Evolutionary conservation across 2,797 vertebrate genomes (phyloP).

Genomic region (Acestrorhynchus altus): DNA sequence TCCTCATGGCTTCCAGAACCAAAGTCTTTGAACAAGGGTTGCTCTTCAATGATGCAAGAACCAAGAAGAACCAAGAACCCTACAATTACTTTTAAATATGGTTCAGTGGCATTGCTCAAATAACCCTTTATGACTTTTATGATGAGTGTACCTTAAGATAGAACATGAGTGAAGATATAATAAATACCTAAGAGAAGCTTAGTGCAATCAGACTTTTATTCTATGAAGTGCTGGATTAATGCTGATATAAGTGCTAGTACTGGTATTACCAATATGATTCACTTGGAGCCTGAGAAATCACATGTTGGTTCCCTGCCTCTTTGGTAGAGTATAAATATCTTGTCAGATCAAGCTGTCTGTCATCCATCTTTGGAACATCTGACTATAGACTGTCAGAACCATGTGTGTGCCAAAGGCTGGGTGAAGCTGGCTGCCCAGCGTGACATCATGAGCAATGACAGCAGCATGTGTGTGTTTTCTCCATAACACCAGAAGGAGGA

Average conservation of each 20-base stretch:
- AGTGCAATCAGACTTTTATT: too few species aligned
- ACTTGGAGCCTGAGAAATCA: background rate
- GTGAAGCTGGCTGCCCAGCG: background rate
- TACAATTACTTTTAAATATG: too few species aligned
- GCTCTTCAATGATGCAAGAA: too few species aligned
- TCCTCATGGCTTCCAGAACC: background rate
- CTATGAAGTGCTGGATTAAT: background rate
- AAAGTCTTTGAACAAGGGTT: background rate
- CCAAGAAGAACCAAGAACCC: too few species aligned
- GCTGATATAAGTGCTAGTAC: background rate
- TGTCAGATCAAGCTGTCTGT: constrained; percentile 19
- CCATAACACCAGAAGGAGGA: constrained; percentile 8
- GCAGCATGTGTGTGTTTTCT: background rate
- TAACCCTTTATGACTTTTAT: too few species aligned
- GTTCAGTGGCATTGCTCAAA: too few species aligned
- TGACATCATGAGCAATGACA: constrained; percentile 18
- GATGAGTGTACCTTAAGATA: too few species aligned
- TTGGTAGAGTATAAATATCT: background rate
- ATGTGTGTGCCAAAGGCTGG: background rate
- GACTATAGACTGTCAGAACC: constrained; percentile 13
- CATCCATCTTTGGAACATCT: background rate
- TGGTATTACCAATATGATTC: background rate
- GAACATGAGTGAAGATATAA: too few species aligned
- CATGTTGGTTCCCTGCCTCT: background rate
- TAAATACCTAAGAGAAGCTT: too few species aligned